These are phyloP conservation scores for Selenia dentaria DNA, from an alignment of 2,888 invertebrate species.

Conservation along the genomic window DNA sequence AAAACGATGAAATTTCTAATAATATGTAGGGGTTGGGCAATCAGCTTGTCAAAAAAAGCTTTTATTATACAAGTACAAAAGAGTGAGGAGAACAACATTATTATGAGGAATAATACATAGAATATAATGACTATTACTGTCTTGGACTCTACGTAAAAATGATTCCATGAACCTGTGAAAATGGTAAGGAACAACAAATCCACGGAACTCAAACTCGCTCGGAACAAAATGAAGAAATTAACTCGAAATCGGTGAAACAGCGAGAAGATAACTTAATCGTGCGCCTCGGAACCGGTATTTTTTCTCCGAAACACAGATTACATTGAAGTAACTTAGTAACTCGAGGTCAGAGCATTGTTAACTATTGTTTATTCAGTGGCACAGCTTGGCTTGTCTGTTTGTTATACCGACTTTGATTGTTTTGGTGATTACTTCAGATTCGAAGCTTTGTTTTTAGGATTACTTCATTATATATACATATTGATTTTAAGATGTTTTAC, in stretches of 20 bases:
- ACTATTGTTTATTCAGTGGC: slow-evolving; percentile 1
- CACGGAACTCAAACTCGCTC: slow-evolving; percentile 1
- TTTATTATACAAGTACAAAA: no score
- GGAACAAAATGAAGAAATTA: slow-evolving; percentile 77
- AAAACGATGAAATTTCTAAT: no score
- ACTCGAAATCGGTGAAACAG: slow-evolving; percentile 74
- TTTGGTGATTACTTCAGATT: slow-evolving; percentile 17
- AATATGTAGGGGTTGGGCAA: no score
- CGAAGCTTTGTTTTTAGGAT: not conserved
- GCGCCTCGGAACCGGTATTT: slow-evolving; percentile 58
- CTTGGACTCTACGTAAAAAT: no score
- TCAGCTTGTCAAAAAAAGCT: no score
- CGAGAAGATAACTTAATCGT: slow-evolving; percentile 72
- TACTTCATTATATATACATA: no score
- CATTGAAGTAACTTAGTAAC: not conserved
- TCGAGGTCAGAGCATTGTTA: slow-evolving; percentile 37
- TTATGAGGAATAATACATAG: no score
- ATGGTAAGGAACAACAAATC: not conserved
- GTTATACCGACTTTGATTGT: slow-evolving; percentile 45
- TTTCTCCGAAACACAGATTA: slow-evolving; percentile 33
- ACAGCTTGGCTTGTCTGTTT: slow-evolving; percentile 40
- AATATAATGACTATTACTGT: no score
- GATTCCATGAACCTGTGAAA: no score
- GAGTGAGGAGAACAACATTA: no score
- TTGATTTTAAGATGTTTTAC: no score